These are phyloP conservation scores for Palythoa caribaeorum DNA, from an alignment of 92 coral and sea anemone genomes.

Conservation along the genomic window DNA sequence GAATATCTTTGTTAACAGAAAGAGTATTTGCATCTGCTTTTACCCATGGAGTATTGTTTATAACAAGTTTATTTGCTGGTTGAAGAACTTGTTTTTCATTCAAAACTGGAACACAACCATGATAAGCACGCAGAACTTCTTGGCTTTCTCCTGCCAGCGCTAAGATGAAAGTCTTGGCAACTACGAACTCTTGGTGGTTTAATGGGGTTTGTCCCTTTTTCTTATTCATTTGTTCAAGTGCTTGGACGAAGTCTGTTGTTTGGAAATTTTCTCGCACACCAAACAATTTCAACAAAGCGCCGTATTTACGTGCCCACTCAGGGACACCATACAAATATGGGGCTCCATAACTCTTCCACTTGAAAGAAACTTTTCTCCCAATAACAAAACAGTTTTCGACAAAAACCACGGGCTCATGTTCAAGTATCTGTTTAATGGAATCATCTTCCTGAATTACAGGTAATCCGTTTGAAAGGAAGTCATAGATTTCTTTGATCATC, in stretches of 20 bases:
- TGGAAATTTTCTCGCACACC: slow-evolving; percentile 45
- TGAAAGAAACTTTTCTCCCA: slow-evolving; percentile 33
- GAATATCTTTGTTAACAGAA: slow-evolving; percentile 24
- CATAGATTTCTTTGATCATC: slow-evolving; percentile 49
- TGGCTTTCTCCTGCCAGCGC: slow-evolving; percentile 5
- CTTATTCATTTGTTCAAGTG: slow-evolving; percentile 38
- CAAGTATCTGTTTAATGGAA: neutral
- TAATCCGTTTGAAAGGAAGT: slow-evolving; percentile 30
- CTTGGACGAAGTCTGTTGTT: slow-evolving; percentile 40
- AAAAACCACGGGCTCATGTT: slow-evolving; percentile 28
- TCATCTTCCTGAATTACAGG: neutral
- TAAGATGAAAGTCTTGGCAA: slow-evolving; percentile 35
- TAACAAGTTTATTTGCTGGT: slow-evolving; percentile 37
- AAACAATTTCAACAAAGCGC: slow-evolving; percentile 28
- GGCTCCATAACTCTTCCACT: slow-evolving; percentile 44
- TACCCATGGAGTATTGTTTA: slow-evolving; percentile 57
- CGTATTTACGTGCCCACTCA: slow-evolving; percentile 37
- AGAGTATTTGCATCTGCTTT: slow-evolving; percentile 14
- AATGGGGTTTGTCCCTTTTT: slow-evolving; percentile 29
- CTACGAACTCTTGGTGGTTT: slow-evolving; percentile 12
- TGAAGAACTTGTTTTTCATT: slow-evolving; percentile 9
- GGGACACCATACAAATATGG: slow-evolving; percentile 60
- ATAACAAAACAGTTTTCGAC: slow-evolving; percentile 43
- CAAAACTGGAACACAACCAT: slow-evolving; percentile 12
- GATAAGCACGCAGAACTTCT: neutral